Conservation (phyloP, 2,797 vertebrate species). For the Chloroceryle inda region DNA sequence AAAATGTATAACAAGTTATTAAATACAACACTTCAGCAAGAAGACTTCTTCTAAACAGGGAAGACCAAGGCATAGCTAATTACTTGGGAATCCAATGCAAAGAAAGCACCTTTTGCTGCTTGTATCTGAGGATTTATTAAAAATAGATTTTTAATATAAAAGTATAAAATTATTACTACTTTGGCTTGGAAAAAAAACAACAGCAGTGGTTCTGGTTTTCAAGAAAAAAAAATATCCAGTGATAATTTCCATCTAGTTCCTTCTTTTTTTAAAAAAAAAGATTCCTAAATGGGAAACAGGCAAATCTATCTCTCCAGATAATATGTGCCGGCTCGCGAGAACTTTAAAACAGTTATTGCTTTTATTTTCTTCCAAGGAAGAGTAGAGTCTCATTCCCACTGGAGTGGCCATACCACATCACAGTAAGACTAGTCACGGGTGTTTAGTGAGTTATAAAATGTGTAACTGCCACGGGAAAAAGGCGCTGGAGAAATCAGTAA, state of each 20-base stretch:
- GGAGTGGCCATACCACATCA: background rate
- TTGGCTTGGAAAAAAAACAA: conserved; percentile 43
- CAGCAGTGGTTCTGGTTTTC: conserved; percentile 58
- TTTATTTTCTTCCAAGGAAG: conserved; percentile 62
- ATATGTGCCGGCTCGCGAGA: background rate
- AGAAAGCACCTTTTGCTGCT: conserved; percentile 61
- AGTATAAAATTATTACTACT: conserved; percentile 67
- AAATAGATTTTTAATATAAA: conserved; percentile 62
- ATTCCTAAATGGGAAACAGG: conserved; percentile 47
- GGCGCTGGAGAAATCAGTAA: conserved; percentile 5
- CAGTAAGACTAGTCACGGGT: conserved; percentile 20
- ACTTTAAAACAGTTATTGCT: conserved; percentile 53
- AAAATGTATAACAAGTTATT: background rate
- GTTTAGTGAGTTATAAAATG: conserved; percentile 3
- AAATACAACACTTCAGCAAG: conserved; percentile 25
- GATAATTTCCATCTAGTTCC: conserved; percentile 41
- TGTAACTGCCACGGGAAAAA: conserved; percentile 14
- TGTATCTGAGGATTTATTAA: conserved; percentile 59
- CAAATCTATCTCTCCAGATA: conserved; percentile 27
- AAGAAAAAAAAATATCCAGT: conserved; percentile 62
- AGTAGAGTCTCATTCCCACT: conserved; percentile 14
- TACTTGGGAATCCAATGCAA: conserved; percentile 66
- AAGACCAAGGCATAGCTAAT: conserved; percentile 61
- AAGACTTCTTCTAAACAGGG: conserved; percentile 37
- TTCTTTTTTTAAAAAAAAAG: background rate